phyloP scores from a whole-genome alignment of 2,113 vertebrate genomes.

The Tupaia chinensis region DNA sequence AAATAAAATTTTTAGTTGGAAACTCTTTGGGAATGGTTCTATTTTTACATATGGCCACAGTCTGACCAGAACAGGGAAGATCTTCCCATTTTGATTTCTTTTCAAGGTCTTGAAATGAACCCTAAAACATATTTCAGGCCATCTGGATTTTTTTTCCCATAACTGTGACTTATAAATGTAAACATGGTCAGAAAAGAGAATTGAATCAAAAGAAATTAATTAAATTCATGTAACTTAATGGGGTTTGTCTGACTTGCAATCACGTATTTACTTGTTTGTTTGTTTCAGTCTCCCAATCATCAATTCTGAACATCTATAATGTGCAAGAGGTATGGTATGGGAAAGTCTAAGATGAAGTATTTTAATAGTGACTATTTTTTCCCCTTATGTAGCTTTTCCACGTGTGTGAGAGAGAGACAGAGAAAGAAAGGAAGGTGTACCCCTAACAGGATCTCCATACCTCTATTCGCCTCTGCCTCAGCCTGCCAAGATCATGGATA shows the following conservation, averaged over 20 bases:
- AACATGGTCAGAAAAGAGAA: background rate
- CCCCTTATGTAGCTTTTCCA: too few species aligned
- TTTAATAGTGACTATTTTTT: background rate
- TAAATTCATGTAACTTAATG: background rate
- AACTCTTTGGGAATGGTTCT: constrained; percentile 41
- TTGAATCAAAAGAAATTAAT: constrained; percentile 22
- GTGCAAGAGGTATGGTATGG: background rate
- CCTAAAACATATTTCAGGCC: constrained; percentile 54
- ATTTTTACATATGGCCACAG: constrained; percentile 41
- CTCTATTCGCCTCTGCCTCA: too few species aligned
- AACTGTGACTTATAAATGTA: constrained; percentile 15
- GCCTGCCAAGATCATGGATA: too few species aligned
- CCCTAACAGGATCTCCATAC: too few species aligned
- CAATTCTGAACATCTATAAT: background rate
- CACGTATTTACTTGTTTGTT: background rate
- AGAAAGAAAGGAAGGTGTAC: too few species aligned
- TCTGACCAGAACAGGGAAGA: constrained; percentile 9
- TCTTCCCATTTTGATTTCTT: constrained; percentile 29
- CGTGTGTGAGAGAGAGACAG: too few species aligned
- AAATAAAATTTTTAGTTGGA: constrained; percentile 50
- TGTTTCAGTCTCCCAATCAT: background rate
- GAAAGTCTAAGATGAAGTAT: background rate
- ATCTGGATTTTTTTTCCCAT: constrained; percentile 50
- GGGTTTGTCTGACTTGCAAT: background rate
- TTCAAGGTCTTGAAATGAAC: constrained; percentile 63